phyloP scores from a whole-genome alignment of 2,797 vertebrate species.

The Pelochelys cantorii region DNA sequence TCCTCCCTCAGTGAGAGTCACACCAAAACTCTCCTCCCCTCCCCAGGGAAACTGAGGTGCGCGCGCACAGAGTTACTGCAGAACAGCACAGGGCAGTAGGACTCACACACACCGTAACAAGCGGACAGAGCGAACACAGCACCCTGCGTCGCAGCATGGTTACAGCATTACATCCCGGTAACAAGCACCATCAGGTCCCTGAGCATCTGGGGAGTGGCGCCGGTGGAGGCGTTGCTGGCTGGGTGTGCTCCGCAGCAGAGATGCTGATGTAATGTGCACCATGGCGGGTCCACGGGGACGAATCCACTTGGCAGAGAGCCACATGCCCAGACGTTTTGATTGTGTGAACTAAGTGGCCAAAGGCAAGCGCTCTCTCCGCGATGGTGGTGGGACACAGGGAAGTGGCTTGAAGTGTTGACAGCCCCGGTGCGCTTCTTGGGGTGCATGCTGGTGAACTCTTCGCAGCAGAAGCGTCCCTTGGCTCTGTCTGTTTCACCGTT shows the following conservation, averaged over 20 bases:
- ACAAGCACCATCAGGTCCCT: neutral
- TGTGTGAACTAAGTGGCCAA: conserved; percentile 71
- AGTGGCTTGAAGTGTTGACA: conserved; percentile 74
- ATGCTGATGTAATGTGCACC: no score
- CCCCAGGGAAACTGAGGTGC: no score
- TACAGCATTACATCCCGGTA: neutral
- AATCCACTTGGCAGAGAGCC: conserved; percentile 58
- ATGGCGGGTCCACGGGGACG: neutral
- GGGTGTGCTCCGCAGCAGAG: neutral
- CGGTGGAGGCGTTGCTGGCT: neutral
- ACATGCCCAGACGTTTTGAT: conserved; percentile 65
- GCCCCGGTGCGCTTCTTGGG: conserved; percentile 58
- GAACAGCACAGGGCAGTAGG: no score
- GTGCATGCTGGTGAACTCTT: conserved; percentile 73
- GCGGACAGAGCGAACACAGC: no score
- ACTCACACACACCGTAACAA: no score
- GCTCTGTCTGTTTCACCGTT: conserved; percentile 65
- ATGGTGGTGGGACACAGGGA: conserved; percentile 69
- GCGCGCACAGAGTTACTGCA: no score
- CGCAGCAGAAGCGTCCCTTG: conserved; percentile 55
- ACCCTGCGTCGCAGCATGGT: neutral
- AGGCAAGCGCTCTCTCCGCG: conserved; percentile 64
- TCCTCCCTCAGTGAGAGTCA: no score
- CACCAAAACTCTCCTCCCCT: no score
- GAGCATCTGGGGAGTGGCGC: neutral